These are phyloP conservation scores for Drosophila anomalata DNA, from an alignment of 2,888 invertebrate genomes.

Conservation along the genomic window DNA sequence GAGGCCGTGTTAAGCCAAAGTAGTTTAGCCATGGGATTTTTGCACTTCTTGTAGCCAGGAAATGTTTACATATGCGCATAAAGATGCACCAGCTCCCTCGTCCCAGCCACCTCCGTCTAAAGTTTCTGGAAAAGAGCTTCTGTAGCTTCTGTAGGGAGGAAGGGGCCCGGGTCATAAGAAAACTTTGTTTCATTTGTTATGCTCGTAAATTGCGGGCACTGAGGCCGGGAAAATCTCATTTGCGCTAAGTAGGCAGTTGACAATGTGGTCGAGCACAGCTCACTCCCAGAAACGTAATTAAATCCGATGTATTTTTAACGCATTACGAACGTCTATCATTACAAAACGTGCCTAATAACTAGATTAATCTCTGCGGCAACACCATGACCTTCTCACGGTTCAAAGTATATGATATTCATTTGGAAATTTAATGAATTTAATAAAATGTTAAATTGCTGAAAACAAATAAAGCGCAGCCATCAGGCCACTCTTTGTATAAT, in stretches of 20 bases:
- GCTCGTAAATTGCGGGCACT: conserved; percentile 62
- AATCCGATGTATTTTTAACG: not conserved
- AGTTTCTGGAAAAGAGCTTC: conserved; percentile 2
- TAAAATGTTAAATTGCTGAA: not conserved
- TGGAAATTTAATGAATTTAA: not conserved
- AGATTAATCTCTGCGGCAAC: not conserved
- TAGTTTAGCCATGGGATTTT: conserved; percentile 53
- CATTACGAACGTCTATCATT: not conserved
- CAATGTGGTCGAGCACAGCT: not conserved
- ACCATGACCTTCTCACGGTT: not conserved
- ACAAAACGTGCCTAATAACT: not conserved
- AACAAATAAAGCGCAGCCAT: conserved; percentile 23
- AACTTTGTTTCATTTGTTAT: conserved; percentile 49
- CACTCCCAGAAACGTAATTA: not conserved
- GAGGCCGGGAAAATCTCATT: conserved; percentile 61
- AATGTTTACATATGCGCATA: conserved; percentile 78
- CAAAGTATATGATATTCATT: not conserved
- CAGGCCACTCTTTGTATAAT: not conserved
- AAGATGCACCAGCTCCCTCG: conserved; percentile 57
- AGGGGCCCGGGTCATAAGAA: not conserved
- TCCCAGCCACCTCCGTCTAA: conserved; percentile 11
- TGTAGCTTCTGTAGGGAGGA: conserved; percentile 1
- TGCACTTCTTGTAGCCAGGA: conserved; percentile 58
- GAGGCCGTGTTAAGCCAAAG: conserved; percentile 48
- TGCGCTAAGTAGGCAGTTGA: conserved; percentile 52